Base-by-base conservation (phyloP, 2,888 invertebrate species). In the Cataglyphis rosenhaueri region DNA sequence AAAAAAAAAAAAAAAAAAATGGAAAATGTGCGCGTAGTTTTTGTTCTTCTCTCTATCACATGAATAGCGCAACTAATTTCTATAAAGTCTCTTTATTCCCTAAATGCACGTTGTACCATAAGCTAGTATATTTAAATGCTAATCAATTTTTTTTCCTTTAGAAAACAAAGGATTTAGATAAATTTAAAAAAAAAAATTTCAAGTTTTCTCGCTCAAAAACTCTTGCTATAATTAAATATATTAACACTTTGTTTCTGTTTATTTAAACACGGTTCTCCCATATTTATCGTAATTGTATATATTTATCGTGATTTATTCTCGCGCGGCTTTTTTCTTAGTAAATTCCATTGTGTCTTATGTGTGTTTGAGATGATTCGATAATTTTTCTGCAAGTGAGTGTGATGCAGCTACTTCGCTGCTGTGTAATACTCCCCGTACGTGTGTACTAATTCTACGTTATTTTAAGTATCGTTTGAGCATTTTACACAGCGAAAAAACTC, bases 21-120 rank as follows among this genome's bases (percentile, higher is more conserved):
- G 41, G 32, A 59, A 71, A 25, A 79, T 79, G 73, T 44, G 44
- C 32, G 29, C 32, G 41, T 57, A 44, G 10, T 73, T 79, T 71
- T 21, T 41, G 29, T 21, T 18, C 44, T 71, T 59, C 12, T 59
- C 55, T 35, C n/a, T 32, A 44, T 44, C 25, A 12, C 25, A 35
- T 59, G 78, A 15, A 38, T 41, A 9, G 1, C 10, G 55, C 38
- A 48, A 79, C 44, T 59, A 79, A 79, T 79, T 73, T 48, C 8
- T 25, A 25, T 38, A 32, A 65, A 65, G 62, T 62, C 21, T 32
- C 29, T 75, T 29, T 21, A 44, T 48, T 64, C 35, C 21, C 44
- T 76, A 76, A 76, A 76, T 29, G 70, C 76, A 76, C 76, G 70
- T 68, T 76, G 70, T 66, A 52, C 1, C 6, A 35, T 75, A 75